Percentiles rank a stretch among this genome's conserved stretches.
Evolutionary conservation across 2,113 vertebrate species (phyloP).

Genomic region (Phylloscopus trochiloides): DNA sequence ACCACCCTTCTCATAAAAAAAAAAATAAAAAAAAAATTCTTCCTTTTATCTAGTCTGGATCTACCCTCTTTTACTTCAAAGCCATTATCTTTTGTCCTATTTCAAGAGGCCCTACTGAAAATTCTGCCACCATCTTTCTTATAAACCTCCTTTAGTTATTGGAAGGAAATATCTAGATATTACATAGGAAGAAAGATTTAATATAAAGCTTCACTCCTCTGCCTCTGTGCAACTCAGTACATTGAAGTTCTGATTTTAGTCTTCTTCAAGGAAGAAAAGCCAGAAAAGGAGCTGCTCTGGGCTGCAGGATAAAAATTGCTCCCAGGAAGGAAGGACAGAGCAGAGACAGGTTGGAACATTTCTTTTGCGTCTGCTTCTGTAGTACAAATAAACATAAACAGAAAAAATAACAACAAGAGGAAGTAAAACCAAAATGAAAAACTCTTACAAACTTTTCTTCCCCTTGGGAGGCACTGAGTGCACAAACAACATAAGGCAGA

Average conservation of each 20-base stretch:
- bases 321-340: not conserved
- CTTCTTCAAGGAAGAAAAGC: not conserved
- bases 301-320: not conserved
- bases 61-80: not conserved
- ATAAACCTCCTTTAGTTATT: not conserved
- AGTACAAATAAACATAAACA: constrained; percentile 21
- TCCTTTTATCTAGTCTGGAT: not conserved
- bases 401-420: constrained; percentile 15
- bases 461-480: not conserved
- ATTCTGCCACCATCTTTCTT: not conserved
- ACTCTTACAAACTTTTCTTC: not conserved
- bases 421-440: constrained; percentile 34
- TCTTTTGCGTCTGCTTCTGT: not conserved
- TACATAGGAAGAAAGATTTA: not conserved
- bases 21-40: not conserved
- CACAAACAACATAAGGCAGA: not conserved
- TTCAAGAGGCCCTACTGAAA: not conserved
- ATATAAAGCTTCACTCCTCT: not conserved
- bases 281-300: not conserved
- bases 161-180: not conserved
- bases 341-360: constrained; percentile 5
- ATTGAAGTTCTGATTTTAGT: not conserved
- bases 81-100: not conserved
- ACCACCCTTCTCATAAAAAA: not conserved
- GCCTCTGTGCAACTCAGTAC: not conserved